phyloP scores from a whole-genome alignment of 2,797 vertebrate genomes.

The Euphonia xanthogaster region DNA sequence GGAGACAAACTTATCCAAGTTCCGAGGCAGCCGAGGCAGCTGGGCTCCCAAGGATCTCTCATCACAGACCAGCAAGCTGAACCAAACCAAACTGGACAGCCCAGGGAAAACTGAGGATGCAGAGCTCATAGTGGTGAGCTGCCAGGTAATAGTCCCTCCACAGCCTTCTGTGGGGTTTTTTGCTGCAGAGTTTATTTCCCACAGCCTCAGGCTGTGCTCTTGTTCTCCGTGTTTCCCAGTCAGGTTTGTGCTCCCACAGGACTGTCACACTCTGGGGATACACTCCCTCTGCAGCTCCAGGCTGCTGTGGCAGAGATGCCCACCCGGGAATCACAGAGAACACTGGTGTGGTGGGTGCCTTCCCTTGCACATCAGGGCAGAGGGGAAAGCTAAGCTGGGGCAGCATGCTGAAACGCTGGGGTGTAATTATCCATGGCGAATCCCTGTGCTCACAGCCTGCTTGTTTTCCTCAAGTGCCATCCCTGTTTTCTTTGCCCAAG shows the following conservation, averaged over 20 bases:
- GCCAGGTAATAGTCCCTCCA: conserved; percentile 77
- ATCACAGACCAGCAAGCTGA: conserved; percentile 58
- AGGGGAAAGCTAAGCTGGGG: neutral
- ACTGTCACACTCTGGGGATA: neutral
- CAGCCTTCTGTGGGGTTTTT: rapidly evolving
- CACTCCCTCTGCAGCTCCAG: neutral
- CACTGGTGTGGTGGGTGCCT: neutral
- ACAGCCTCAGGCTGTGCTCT: neutral
- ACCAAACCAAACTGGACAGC: conserved; percentile 66
- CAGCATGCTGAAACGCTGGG: neutral
- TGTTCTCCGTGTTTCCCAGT: rapidly evolving
- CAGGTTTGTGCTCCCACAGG: rapidly evolving
- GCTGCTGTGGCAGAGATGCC: neutral
- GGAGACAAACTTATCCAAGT: conserved; percentile 83
- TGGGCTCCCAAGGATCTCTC: conserved; percentile 65
- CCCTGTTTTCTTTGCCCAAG: neutral
- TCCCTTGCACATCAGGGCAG: neutral
- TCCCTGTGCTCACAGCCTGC: neutral
- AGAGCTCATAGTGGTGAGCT: conserved; percentile 81
- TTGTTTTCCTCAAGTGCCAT: neutral
- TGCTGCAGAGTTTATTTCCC: neutral
- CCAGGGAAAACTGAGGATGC: conserved; percentile 75
- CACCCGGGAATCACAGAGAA: neutral
- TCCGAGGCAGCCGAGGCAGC: conserved; percentile 72
- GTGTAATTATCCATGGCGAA: neutral